Evolutionary conservation across 2,113 vertebrate genomes (phyloP).

Genomic region (Orientallactaga bullata): DNA sequence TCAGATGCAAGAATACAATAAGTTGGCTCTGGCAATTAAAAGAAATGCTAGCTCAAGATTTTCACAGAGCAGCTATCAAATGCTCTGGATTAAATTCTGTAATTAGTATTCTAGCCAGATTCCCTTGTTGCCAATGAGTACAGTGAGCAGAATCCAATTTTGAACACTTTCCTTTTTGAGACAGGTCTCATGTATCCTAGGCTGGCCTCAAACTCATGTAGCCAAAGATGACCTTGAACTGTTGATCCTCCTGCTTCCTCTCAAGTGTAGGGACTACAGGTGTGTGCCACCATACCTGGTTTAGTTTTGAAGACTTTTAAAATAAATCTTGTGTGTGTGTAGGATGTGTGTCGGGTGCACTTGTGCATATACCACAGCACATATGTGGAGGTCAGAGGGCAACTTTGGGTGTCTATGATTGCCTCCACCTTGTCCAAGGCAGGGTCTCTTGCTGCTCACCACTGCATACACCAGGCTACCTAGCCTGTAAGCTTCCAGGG

Average conservation of each 20-base stretch:
- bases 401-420: too few relatives aligned
- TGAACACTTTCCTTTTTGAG: constrained; percentile 16
- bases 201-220: background rate
- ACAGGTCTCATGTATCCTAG: background rate
- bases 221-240: background rate
- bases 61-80: constrained; percentile 61
- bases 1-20: constrained; percentile 1
- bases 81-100: constrained; percentile 16
- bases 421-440: too few relatives aligned
- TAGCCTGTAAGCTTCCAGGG: too few relatives aligned
- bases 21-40: constrained; percentile 14
- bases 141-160: constrained; percentile 65
- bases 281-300: background rate
- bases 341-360: too few relatives aligned
- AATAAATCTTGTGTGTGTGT: too few relatives aligned
- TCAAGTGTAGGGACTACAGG: background rate
- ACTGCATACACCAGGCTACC: too few relatives aligned
- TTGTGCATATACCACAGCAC: too few relatives aligned
- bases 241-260: background rate
- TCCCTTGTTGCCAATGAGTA: constrained; percentile 46
- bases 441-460: too few relatives aligned
- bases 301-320: background rate
- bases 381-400: too few relatives aligned
- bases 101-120: constrained; percentile 62
- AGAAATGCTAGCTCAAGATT: constrained; percentile 53